A percentile compares a stretch with the other conserved stretches of the same genome.
phyloP scores from a whole-genome alignment of 2,888 invertebrate species.

The Drosophila suboccidentalis region DNA sequence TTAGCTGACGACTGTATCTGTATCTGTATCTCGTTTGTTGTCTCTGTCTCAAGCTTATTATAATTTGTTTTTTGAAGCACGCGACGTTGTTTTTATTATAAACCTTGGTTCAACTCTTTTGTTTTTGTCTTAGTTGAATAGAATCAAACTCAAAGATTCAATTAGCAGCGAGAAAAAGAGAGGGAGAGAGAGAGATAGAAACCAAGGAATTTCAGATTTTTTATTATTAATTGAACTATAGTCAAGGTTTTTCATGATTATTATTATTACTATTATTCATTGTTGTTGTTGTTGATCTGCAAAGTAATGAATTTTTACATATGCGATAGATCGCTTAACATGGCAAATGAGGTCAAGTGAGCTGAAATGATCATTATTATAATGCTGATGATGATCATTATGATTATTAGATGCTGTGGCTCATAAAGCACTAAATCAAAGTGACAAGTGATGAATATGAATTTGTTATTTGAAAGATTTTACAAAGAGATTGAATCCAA shows the following conservation, averaged over 20 bases:
- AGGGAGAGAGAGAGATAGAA: conserved; percentile 7
- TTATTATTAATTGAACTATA: conserved; percentile 74
- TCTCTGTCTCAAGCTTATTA: conserved; percentile 46
- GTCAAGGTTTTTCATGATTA: conserved; percentile 63
- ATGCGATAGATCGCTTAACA: conserved; percentile 33
- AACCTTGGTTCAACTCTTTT: conserved; percentile 42
- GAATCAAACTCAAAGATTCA: conserved; percentile 60
- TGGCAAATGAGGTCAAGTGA: conserved; percentile 67
- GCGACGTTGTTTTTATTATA: conserved; percentile 47
- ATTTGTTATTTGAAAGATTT: background rate
- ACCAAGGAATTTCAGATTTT: conserved; percentile 60
- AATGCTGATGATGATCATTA: conserved; percentile 26
- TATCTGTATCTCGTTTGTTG: conserved; percentile 49
- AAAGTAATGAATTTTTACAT: conserved; percentile 51
- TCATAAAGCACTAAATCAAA: conserved; percentile 48
- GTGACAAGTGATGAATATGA: conserved; percentile 47
- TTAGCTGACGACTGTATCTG: conserved; percentile 12
- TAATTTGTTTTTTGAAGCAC: conserved; percentile 61
- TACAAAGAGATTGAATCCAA: conserved; percentile 1
- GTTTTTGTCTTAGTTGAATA: conserved; percentile 46
- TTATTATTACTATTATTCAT: conserved; percentile 36
- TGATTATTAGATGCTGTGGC: conserved; percentile 33
- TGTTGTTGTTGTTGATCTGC: conserved; percentile 17
- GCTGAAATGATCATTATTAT: conserved; percentile 28
- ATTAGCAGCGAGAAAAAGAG: conserved; percentile 49